Conservation (phyloP, 2,888 invertebrate genomes). For the Melieria crassipennis region DNA sequence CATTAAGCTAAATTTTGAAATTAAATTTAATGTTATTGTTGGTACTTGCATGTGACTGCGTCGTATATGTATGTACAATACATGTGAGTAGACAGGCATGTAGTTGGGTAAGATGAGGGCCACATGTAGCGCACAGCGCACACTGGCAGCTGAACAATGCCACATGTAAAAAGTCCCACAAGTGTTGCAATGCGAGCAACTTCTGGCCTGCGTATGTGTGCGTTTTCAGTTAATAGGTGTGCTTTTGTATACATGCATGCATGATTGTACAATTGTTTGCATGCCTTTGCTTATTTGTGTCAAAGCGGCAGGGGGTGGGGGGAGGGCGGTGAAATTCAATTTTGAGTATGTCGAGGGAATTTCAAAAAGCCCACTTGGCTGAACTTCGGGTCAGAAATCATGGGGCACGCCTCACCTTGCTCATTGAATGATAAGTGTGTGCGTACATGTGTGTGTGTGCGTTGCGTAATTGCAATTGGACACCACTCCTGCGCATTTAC, state of each 20-base stretch:
- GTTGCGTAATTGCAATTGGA: not conserved
- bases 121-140: not conserved
- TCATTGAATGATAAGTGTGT: not conserved
- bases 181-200: not conserved
- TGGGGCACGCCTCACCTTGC: not conserved
- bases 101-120: not conserved
- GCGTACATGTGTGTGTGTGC: not conserved
- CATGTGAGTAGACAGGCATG: not conserved
- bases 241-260: not conserved
- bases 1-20: conserved; percentile 4
- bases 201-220: not conserved
- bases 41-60: not conserved
- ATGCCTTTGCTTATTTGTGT: not conserved
- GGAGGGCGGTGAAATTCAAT: not conserved
- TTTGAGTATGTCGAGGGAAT: not conserved
- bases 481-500: no score
- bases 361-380: not conserved
- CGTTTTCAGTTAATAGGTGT: not conserved
- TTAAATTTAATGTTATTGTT: not conserved
- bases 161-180: not conserved
- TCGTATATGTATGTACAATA: not conserved
- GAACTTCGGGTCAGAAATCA: not conserved
- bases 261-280: not conserved
- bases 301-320: not conserved
- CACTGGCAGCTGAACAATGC: not conserved